These are phyloP conservation scores for Xylocampa areola DNA, from an alignment of 2,888 invertebrate species.

Conservation along the genomic window DNA sequence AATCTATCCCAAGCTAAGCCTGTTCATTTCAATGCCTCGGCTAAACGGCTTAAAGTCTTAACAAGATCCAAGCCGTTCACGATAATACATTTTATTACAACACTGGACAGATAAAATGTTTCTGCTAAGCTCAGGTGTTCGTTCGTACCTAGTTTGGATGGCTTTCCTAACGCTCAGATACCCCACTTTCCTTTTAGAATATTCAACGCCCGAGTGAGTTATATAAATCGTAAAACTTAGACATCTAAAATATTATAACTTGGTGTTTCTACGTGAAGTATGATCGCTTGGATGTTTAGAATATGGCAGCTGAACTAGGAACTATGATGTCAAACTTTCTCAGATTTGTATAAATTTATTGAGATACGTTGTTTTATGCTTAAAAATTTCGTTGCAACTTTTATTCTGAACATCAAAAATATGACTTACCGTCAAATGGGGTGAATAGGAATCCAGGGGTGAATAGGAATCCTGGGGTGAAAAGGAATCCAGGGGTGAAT, in stretches of 20 bases:
- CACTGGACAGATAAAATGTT: conserved; percentile 46
- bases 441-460: too few species aligned
- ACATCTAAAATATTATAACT: conserved; percentile 32
- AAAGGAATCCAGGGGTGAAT: too few species aligned
- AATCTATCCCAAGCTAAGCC: conserved; percentile 46
- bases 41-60: conserved; percentile 65
- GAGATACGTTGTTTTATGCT: too few species aligned
- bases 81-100: conserved; percentile 62
- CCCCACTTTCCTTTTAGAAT: conserved; percentile 40
- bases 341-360: too few species aligned
- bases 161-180: conserved; percentile 29
- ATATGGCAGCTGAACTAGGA: conserved; percentile 13
- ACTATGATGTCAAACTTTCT: conserved; percentile 11
- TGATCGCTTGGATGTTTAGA: conserved; percentile 7
- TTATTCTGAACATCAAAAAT: too few species aligned
- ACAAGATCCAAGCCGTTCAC: conserved; percentile 36
- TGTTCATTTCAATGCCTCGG: conserved; percentile 61
- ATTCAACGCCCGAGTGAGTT: conserved; percentile 38
- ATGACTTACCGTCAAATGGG: too few species aligned
- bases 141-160: conserved; percentile 37
- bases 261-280: conserved; percentile 31
- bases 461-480: too few species aligned
- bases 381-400: too few species aligned
- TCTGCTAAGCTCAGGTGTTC: conserved; percentile 33
- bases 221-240: conserved; percentile 44